Percentiles rank a stretch among this genome's conserved stretches.
Conservation (phyloP, 1,140 invertebrate species). For the Andricus grossulariae region DNA sequence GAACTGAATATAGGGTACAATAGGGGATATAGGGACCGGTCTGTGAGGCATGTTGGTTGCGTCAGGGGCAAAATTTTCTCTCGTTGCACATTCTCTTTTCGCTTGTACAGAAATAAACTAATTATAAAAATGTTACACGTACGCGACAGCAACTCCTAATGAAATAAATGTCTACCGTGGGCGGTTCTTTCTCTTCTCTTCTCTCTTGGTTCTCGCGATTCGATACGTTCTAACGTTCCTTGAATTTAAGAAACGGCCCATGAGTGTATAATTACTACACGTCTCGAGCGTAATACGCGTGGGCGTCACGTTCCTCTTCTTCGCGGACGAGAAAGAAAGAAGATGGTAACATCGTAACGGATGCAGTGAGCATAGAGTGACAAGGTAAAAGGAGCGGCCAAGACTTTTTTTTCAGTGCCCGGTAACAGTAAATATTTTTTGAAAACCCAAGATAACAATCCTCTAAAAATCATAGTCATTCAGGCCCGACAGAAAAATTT, state of each 20-base stretch:
- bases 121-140: slow-evolving; percentile 65
- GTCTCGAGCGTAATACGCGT: slow-evolving; percentile 10
- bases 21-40: no score
- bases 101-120: slow-evolving; percentile 46
- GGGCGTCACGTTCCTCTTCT: slow-evolving; percentile 13
- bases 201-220: not conserved
- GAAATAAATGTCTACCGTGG: slow-evolving; percentile 54
- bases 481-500: not conserved
- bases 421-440: slow-evolving; percentile 19
- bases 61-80: not conserved
- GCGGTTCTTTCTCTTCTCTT: not conserved
- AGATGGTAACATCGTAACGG: slow-evolving; percentile 1
- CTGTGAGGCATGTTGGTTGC: no score
- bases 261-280: slow-evolving; percentile 22
- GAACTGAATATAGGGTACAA: no score
- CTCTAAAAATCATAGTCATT: not conserved
- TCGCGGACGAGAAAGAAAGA: slow-evolving; percentile 5
- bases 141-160: slow-evolving; percentile 50
- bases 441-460: not conserved
- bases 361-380: slow-evolving; percentile 8
- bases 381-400: slow-evolving; percentile 16
- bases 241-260: slow-evolving; percentile 28
- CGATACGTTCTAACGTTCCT: slow-evolving; percentile 26
- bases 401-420: not conserved
- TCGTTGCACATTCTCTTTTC: not conserved